A percentile compares a stretch with the other conserved stretches of the same genome.
Conservation (phyloP, 2,797 vertebrate species). For the Onychomys arenicola region DNA sequence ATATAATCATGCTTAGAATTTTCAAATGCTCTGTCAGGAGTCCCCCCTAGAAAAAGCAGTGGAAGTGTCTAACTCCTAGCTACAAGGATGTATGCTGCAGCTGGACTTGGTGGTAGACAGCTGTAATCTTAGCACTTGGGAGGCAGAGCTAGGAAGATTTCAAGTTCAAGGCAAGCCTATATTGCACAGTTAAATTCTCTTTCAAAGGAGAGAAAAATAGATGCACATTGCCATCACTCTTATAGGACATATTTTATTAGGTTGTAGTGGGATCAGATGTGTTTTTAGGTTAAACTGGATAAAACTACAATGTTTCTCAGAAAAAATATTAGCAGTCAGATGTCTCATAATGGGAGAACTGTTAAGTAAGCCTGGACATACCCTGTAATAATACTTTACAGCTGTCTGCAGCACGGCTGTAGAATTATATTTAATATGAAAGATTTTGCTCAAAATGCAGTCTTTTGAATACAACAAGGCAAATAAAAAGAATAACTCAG, state of each 20-base stretch:
- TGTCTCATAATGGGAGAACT: neutral
- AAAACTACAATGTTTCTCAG: neutral
- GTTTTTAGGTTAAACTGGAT: neutral
- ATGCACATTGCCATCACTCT: neutral
- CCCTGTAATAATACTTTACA: neutral
- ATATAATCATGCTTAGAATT: neutral
- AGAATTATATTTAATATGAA: slow-evolving; percentile 23
- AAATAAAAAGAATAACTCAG: slow-evolving; percentile 28
- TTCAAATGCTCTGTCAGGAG: neutral
- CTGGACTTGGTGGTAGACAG: neutral
- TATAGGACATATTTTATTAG: neutral
- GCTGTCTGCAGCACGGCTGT: neutral
- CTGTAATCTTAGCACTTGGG: neutral
- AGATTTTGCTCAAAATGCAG: slow-evolving; percentile 38
- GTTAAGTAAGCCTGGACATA: neutral
- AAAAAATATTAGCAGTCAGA: slow-evolving; percentile 14
- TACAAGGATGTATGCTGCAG: neutral
- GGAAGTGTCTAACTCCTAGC: neutral
- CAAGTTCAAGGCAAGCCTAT: neutral
- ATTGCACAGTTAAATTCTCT: neutral
- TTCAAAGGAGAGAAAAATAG: neutral
- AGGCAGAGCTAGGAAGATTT: neutral
- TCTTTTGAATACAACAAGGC: slow-evolving; percentile 28
- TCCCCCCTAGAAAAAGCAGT: neutral
- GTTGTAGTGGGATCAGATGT: neutral